These are phyloP conservation scores for Ptiloglossa arizonensis DNA, from an alignment of 1,140 invertebrate species.

Conservation along the genomic window DNA sequence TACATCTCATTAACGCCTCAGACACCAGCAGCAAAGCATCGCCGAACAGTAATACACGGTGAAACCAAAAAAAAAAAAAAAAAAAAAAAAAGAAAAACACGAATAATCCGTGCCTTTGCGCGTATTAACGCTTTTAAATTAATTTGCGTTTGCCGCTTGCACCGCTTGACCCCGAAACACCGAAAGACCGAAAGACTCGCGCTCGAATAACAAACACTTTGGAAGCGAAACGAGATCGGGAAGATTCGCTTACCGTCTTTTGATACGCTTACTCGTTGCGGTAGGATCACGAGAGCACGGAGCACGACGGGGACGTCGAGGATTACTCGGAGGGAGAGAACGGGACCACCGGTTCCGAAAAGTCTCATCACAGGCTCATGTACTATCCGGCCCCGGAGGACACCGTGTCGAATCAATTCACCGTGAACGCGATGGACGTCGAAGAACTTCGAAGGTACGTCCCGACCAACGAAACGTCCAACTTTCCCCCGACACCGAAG, in stretches of 20 bases:
- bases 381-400: conserved; percentile 82
- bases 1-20: conserved; percentile 68
- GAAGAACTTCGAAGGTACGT: conserved; percentile 87
- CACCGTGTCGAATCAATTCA: conserved; percentile 87
- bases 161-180: not conserved
- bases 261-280: not conserved
- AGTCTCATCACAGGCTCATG: conserved; percentile 82
- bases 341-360: conserved; percentile 87
- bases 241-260: not conserved
- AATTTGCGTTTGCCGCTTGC: conserved; percentile 13
- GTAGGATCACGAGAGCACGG: conserved; percentile 88
- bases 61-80: no score
- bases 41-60: not conserved
- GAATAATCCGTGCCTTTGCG: not conserved
- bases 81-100: no score
- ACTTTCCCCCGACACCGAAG: no score
- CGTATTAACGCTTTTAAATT: conserved; percentile 14
- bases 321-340: conserved; percentile 92
- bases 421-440: conserved; percentile 93
- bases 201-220: conserved; percentile 6
- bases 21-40: conserved; percentile 8
- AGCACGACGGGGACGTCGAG: conserved; percentile 93
- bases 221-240: not conserved
- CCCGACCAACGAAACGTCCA: no score
- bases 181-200: not conserved